These are phyloP conservation scores for Pseudachorutes palmiensis DNA, from an alignment of 1,140 invertebrate species.

Conservation along the genomic window DNA sequence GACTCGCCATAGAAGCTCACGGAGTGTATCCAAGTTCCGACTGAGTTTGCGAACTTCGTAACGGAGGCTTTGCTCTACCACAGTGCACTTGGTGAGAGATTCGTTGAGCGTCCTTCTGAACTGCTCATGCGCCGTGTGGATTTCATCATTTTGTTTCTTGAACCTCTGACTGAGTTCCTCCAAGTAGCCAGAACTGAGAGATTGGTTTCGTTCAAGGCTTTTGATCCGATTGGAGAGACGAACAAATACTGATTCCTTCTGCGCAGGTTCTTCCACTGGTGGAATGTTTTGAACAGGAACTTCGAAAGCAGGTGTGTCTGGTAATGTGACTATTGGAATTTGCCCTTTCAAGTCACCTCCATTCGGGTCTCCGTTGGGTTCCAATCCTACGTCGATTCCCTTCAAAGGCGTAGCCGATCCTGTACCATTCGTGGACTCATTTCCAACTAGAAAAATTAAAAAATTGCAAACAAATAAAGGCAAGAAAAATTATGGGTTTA, in stretches of 20 bases:
- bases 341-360: background rate
- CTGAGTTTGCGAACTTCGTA: constrained; percentile 21
- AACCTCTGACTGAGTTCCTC: constrained; percentile 89
- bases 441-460: constrained; percentile 7
- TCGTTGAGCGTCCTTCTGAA: constrained; percentile 28
- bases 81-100: constrained; percentile 16
- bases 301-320: constrained; percentile 3
- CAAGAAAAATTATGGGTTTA: background rate
- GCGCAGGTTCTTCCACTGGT: constrained; percentile 39
- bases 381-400: too few species aligned
- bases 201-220: constrained; percentile 90
- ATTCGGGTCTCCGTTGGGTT: too few species aligned
- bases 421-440: too few species aligned
- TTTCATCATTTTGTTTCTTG: constrained; percentile 89
- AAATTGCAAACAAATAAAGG: background rate
- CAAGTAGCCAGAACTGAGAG: constrained; percentile 86
- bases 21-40: constrained; percentile 24
- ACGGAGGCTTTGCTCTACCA: constrained; percentile 24
- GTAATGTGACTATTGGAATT: background rate
- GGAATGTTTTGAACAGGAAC: constrained; percentile 3
- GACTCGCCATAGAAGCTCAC: constrained; percentile 28
- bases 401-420: too few species aligned
- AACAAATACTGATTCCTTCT: constrained; percentile 92
- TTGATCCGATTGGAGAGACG: constrained; percentile 91
- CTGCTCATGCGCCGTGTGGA: constrained; percentile 13